Conservation (phyloP, 2,888 invertebrate genomes). For the Heteromyza rotundicornis region DNA sequence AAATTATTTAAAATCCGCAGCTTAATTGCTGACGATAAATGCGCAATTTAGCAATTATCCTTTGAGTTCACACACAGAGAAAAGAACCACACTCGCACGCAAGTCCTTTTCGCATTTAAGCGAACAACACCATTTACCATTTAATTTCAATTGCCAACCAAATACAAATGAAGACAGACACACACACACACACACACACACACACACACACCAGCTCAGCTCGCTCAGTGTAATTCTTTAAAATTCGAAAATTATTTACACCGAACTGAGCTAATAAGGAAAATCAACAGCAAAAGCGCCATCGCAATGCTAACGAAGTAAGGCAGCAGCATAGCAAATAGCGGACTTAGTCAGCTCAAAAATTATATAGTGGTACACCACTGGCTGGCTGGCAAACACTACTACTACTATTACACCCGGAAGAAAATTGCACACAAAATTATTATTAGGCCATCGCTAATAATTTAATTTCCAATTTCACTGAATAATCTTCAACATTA, state of each 20-base stretch:
- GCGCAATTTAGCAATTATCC: conserved; percentile 48
- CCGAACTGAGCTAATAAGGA: conserved; percentile 4
- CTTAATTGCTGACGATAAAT: conserved; percentile 37
- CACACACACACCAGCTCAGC: background rate
- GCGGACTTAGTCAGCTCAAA: background rate
- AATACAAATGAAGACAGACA: background rate
- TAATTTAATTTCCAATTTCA: too few species aligned
- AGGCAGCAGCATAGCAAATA: background rate
- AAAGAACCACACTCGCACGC: conserved; percentile 12
- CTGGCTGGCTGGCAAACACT: too few species aligned
- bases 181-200: conserved; percentile 2
- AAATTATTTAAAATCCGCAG: background rate
- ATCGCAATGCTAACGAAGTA: background rate
- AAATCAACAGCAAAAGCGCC: background rate
- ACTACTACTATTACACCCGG: too few species aligned
- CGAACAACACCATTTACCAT: background rate
- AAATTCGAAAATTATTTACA: conserved; percentile 3
- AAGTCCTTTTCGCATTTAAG: conserved; percentile 14
- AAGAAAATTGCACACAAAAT: too few species aligned
- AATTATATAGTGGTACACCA: too few species aligned
- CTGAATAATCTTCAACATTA: too few species aligned
- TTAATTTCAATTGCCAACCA: background rate
- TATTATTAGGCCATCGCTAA: too few species aligned
- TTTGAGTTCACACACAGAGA: conserved; percentile 26
- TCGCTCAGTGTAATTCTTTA: background rate